phyloP scores from a whole-genome alignment of 2,113 vertebrate genomes.

The Amphilophus citrinellus region DNA sequence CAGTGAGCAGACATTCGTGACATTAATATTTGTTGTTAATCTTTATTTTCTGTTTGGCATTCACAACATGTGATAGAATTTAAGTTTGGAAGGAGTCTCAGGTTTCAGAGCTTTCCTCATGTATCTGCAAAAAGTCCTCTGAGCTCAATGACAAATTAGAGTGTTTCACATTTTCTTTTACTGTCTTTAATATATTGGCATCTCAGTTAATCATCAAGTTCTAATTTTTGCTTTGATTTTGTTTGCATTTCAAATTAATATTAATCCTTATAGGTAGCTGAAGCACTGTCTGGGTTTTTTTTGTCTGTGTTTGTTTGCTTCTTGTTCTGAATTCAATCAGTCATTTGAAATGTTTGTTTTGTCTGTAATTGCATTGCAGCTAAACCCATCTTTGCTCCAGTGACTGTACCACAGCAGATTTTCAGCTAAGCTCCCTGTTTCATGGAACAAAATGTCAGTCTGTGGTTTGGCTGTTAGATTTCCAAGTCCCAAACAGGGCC shows the following conservation, averaged over 20 bases:
- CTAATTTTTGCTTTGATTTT: not conserved
- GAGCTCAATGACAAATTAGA: not conserved
- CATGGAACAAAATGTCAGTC: slow-evolving; percentile 18
- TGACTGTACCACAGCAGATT: not conserved
- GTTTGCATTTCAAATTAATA: not conserved
- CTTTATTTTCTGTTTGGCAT: not conserved
- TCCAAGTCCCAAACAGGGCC: slow-evolving; percentile 16
- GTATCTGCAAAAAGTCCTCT: not conserved
- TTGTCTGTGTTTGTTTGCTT: not conserved
- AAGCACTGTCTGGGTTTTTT: not conserved
- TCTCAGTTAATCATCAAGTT: not conserved
- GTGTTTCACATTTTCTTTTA: not conserved
- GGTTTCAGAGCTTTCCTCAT: not conserved
- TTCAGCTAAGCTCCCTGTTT: not conserved
- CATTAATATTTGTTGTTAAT: not conserved
- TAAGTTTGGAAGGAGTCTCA: not conserved
- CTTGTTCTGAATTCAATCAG: not conserved
- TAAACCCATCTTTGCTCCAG: not conserved
- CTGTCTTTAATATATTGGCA: not conserved
- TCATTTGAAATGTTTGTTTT: slow-evolving; percentile 9
- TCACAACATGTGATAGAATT: not conserved
- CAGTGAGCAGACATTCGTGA: not conserved
- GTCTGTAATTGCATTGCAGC: not conserved
- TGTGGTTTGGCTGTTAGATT: slow-evolving; percentile 21
- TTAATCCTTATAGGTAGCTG: not conserved